Conservation (phyloP, 2,113 vertebrate genomes). For the Gallinago undulata region DNA sequence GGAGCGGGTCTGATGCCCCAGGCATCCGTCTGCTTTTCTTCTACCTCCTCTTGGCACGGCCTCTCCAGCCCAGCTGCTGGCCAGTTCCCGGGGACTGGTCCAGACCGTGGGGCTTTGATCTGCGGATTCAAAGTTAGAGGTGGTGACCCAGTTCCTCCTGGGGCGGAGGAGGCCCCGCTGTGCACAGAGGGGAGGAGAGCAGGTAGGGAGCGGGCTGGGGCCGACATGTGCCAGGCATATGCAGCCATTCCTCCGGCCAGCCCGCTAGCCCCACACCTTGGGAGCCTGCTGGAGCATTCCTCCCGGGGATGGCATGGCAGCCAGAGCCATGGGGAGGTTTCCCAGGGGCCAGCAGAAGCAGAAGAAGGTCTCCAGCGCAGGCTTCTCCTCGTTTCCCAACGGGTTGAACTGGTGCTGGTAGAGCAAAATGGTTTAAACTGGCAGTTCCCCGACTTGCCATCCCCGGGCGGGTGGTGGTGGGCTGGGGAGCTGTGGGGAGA, state of each 20-base stretch:
- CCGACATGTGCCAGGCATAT: constrained; percentile 55
- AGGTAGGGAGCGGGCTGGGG: constrained; percentile 34
- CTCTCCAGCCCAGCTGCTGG: constrained; percentile 56
- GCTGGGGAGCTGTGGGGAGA: not conserved
- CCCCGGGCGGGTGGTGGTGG: rapidly evolving
- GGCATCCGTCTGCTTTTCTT: constrained; percentile 46
- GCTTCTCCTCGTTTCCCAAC: not conserved
- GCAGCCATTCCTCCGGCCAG: rapidly evolving
- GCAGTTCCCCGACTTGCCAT: not conserved
- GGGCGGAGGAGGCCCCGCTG: not conserved
- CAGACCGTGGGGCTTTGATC: constrained; percentile 50
- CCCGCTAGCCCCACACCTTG: not conserved
- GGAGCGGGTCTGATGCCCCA: constrained; percentile 26
- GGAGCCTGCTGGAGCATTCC: not conserved
- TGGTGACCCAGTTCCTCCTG: constrained; percentile 40
- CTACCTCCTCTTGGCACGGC: constrained; percentile 39
- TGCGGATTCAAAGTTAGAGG: constrained; percentile 39
- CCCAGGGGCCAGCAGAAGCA: rapidly evolving
- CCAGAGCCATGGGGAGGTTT: not conserved
- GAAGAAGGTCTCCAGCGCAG: rapidly evolving
- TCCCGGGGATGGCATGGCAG: not conserved
- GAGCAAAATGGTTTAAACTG: not conserved
- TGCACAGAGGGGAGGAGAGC: constrained; percentile 23
- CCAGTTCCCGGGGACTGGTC: constrained; percentile 51
- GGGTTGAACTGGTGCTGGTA: not conserved